Evolutionary conservation across 2,113 vertebrate species (phyloP), one percentile per base, ranked within the genome.

Genomic region (Scortum barcoo): DNA sequence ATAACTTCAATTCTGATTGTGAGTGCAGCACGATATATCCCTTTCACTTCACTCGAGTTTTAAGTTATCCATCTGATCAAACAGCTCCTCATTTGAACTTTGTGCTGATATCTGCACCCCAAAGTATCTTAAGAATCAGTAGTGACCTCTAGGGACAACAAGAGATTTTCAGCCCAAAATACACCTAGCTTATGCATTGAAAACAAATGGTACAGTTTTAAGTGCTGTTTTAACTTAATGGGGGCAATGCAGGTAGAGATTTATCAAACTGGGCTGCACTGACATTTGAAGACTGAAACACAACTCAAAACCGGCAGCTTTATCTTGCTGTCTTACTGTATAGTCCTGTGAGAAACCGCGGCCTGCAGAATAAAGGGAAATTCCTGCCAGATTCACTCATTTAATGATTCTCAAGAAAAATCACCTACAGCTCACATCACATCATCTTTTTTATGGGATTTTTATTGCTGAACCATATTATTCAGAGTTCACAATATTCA

Each of bases 71-170:
- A 11, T 24, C 13, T 7, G 24, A 28, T 2, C 2, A 38, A 65
- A 42, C n/a, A 69, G 30, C 57, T 17, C 46, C 36, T 33, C 60
- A 50, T 5, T 40, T 3, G 8, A 1, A 5, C 19, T 19, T 36
- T 33, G 33, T 51, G 1, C 44, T 33, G 44, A 22, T 68, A 30
- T 51, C 26, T 20, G 61, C 5, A 0, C 5, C 58, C 46, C 28
- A 16, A 10, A 11, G 22, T 51, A 24, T 22, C 11, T 30, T 22
- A 28, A 54, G 48, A 46, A n/a, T 65, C 58, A 62, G 56, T 56
- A 70, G 65, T 62, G 80, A 62, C 80, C 57, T 60, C 57, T 63
- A 56, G 72, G 0, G 78, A 38, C 42, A 10, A 17, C 19, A 60
- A 8, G n/a, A 17, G 53, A 58, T 16, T 22, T 58, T 22, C 22